Evolutionary conservation across 2,888 invertebrate genomes (phyloP), one percentile per base, ranked within the genome.

Genomic region (Idaea straminata): DNA sequence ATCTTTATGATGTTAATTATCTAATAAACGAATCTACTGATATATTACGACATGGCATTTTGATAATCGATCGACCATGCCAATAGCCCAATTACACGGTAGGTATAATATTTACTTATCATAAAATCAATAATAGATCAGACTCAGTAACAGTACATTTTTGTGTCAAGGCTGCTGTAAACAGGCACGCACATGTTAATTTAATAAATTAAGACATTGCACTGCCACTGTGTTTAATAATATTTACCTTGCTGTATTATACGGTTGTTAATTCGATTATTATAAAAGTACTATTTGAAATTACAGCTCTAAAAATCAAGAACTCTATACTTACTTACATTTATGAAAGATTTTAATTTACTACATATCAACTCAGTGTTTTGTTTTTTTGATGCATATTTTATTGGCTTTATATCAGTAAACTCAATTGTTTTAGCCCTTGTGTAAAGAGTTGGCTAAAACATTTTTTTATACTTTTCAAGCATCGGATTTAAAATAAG

Each of bases 151-250:
- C 47, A 6, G 47, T 4, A 47, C 47, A 47, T 47, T 47, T 47
- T 47, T 10, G 47, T 47, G 47, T 47, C 47, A 47, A 47, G 47
- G 47, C 47, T 47, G 13, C 47, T 47, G 4, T 7, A 13, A 47
- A 13, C 13, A 47, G 2, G 13, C 47, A 36, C 36, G 36, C 47
- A 47, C 47, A 47, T 47, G 47, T 47, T 47, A 47, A 47, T 47
- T 47, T 47, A 47, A 47, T 47, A 47, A 47, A 47, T 47, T 47
- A 47, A 47, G 47, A 47, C 47, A 47, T 47, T 47, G 47, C 47
- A 4, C 47, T 13, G 47, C 6, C 47, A 47, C 47, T 47, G 47
- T 47, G 47, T 10, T 47, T 47, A 47, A 47, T 47, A 47, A 47
- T 47, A 47, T 47, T 47, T 47, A 47, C 47, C 47, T 47, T 47